phyloP scores from a whole-genome alignment of 2,888 invertebrate genomes.

The Metopia argyrocephala region DNA sequence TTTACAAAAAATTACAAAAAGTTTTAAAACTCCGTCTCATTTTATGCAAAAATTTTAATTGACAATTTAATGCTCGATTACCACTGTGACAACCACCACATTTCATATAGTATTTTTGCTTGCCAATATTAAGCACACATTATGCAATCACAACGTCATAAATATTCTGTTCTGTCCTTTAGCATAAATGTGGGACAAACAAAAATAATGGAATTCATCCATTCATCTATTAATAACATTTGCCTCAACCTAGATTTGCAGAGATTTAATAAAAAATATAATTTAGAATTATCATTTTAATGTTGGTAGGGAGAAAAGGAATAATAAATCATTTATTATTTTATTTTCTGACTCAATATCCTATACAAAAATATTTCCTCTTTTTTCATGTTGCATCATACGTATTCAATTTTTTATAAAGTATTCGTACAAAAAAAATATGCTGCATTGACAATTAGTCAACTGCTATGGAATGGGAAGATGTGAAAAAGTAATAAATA shows the following conservation, averaged over 20 bases:
- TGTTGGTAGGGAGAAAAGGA: neutral
- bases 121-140: conserved; percentile 17
- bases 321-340: neutral
- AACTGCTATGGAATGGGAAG: too few relatives aligned
- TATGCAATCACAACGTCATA: conserved; percentile 29
- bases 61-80: neutral
- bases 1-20: too few relatives aligned
- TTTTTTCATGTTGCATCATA: neutral
- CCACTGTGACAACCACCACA: conserved; percentile 7
- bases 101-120: neutral
- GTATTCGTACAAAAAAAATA: conserved; percentile 57
- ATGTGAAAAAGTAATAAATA: too few relatives aligned
- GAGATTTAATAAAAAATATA: conserved; percentile 5
- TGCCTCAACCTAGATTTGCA: conserved; percentile 53
- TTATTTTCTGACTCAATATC: conserved; percentile 3
- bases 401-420: conserved; percentile 11
- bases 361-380: neutral
- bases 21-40: too few relatives aligned
- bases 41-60: neutral
- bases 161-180: conserved; percentile 24
- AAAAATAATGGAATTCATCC: conserved; percentile 16
- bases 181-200: neutral
- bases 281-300: conserved; percentile 10
- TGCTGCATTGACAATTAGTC: conserved; percentile 49
- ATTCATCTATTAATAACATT: conserved; percentile 51